Percentiles rank a stretch among this genome's conserved stretches.
phyloP scores from a whole-genome alignment of 2,888 invertebrate species.

The Elegia similella region DNA sequence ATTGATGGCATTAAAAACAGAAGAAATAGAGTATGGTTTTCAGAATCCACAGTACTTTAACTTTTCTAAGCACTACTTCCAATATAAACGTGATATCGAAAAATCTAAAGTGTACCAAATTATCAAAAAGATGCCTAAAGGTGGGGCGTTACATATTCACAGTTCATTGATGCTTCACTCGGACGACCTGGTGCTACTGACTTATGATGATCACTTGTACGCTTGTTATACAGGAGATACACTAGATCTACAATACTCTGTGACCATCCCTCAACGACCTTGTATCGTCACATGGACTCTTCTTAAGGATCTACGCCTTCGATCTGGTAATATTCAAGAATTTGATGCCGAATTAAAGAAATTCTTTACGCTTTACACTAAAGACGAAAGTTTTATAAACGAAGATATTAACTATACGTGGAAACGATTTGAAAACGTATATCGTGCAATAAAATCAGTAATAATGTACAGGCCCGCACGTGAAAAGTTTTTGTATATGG shows the following conservation, averaged over 20 bases:
- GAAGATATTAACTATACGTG: slow-evolving; percentile 81
- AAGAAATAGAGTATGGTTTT: slow-evolving; percentile 75
- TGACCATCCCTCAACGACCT: slow-evolving; percentile 47
- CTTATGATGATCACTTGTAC: slow-evolving; percentile 83
- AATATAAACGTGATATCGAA: slow-evolving; percentile 80
- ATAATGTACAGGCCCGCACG: slow-evolving; percentile 83
- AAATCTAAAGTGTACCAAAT: slow-evolving; percentile 85
- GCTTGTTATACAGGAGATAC: slow-evolving; percentile 59
- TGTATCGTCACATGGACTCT: slow-evolving; percentile 71
- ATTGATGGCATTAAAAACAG: slow-evolving; percentile 79
- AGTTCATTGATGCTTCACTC: slow-evolving; percentile 83
- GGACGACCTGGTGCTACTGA: slow-evolving; percentile 82
- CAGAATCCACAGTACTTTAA: slow-evolving; percentile 76
- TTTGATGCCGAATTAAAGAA: slow-evolving; percentile 79
- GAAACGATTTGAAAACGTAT: slow-evolving; percentile 80
- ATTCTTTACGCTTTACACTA: slow-evolving; percentile 77
- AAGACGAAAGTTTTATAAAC: slow-evolving; percentile 57
- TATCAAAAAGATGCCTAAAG: slow-evolving; percentile 88
- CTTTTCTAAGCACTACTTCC: slow-evolving; percentile 85
- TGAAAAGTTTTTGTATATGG: slow-evolving; percentile 83
- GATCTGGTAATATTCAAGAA: slow-evolving; percentile 53
- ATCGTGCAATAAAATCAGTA: slow-evolving; percentile 74
- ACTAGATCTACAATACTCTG: slow-evolving; percentile 61
- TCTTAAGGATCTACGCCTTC: slow-evolving; percentile 69
- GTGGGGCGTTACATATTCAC: slow-evolving; percentile 86